phyloP scores from a whole-genome alignment of 1,140 invertebrate genomes.

The Drosophila pectinifera region DNA sequence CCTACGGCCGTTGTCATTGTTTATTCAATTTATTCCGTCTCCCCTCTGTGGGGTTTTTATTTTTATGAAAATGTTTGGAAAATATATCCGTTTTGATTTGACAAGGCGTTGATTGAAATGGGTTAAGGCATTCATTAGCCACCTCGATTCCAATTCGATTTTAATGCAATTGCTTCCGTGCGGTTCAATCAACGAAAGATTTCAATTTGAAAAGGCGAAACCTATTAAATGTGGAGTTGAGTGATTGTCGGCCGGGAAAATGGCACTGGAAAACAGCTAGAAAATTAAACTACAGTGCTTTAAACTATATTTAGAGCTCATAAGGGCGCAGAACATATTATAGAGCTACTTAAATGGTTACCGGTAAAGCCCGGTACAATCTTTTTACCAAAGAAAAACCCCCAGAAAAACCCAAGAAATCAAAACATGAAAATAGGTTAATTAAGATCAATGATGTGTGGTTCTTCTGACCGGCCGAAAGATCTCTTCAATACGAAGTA shows the following conservation, averaged over 20 bases:
- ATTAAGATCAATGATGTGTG: conserved; percentile 27
- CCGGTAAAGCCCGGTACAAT: too few relatives aligned
- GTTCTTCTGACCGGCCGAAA: conserved; percentile 7
- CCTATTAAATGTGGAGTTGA: conserved; percentile 17
- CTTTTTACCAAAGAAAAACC: neutral
- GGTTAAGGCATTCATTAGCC: conserved; percentile 67
- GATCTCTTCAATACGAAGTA: conserved; percentile 7
- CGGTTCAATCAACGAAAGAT: conserved; percentile 59
- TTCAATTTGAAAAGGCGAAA: conserved; percentile 19
- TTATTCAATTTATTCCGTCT: conserved; percentile 32
- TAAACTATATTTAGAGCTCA: neutral
- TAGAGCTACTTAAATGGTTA: neutral
- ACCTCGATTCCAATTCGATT: conserved; percentile 34
- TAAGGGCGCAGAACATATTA: neutral
- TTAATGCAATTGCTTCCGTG: conserved; percentile 51
- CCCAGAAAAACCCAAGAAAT: neutral
- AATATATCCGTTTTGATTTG: conserved; percentile 79
- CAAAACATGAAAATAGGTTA: conserved; percentile 13
- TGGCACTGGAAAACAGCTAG: neutral
- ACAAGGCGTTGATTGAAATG: conserved; percentile 72
- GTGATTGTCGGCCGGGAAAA: neutral
- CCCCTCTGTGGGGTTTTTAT: conserved; percentile 10
- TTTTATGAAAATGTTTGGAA: conserved; percentile 76
- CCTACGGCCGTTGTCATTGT: conserved; percentile 34
- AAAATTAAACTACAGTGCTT: neutral